Conservation (phyloP, 2,797 vertebrate genomes). For the Delichon dasypus region DNA sequence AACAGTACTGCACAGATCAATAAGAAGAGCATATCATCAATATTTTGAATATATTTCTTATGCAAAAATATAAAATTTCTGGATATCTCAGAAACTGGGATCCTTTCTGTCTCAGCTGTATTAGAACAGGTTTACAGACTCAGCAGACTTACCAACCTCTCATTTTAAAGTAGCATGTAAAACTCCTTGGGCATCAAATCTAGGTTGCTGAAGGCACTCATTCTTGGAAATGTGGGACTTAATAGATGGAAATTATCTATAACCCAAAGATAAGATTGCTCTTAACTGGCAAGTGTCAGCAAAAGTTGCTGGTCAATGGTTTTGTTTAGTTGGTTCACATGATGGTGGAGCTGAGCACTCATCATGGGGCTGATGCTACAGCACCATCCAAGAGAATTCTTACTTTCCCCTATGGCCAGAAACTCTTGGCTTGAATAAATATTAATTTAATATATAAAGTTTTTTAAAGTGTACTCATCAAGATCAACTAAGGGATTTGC, state of each 20-base stretch:
- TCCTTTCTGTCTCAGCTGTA: neutral
- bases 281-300: neutral
- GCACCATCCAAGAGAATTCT: neutral
- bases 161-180: neutral
- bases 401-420: fast-evolving
- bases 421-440: neutral
- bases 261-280: neutral
- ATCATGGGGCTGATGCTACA: neutral
- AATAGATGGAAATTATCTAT: neutral
- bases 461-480: neutral
- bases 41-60: neutral
- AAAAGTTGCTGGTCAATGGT: neutral
- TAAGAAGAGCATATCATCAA: neutral
- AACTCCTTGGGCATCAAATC: neutral
- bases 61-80: neutral
- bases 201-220: neutral
- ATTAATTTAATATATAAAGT: neutral
- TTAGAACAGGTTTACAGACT: neutral
- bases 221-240: neutral
- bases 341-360: neutral
- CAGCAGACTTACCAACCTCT: neutral
- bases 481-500: neutral
- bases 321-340: neutral
- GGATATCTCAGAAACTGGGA: neutral
- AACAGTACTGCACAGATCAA: neutral